These are phyloP conservation scores for Eupithecia centaureata DNA, from an alignment of 2,888 invertebrate species.

Conservation along the genomic window DNA sequence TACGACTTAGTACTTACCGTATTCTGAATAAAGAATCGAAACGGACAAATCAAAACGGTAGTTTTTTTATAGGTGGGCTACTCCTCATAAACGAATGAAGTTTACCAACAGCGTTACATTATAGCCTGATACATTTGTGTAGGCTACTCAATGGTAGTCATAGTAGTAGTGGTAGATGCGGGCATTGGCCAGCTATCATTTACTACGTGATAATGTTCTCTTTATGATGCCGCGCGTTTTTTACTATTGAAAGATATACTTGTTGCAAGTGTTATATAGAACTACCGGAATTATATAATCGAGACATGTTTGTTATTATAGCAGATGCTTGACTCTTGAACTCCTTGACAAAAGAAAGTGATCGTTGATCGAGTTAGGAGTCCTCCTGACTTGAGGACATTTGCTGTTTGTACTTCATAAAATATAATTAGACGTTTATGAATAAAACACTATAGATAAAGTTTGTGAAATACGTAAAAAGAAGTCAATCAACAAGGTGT, in stretches of 20 bases:
- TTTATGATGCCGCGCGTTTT: constrained; percentile 25
- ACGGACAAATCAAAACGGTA: not conserved
- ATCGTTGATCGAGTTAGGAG: too few species aligned
- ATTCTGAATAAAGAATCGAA: not conserved
- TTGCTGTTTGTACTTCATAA: too few species aligned
- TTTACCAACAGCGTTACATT: not conserved
- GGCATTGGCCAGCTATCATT: constrained; percentile 17
- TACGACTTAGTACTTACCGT: not conserved
- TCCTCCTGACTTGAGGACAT: too few species aligned
- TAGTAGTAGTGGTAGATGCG: constrained; percentile 20
- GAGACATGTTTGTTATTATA: too few species aligned
- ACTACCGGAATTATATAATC: too few species aligned
- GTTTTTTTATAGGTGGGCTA: not conserved
- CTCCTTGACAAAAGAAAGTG: too few species aligned
- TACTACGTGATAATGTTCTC: constrained; percentile 37
- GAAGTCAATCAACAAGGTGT: not conserved
- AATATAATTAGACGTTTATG: not conserved
- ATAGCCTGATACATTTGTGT: not conserved
- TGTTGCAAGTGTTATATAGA: constrained; percentile 1
- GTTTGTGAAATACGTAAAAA: not conserved
- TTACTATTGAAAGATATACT: not conserved
- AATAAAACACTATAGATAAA: not conserved
- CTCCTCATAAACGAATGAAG: not conserved
- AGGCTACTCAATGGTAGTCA: constrained; percentile 27
- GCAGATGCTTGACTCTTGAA: too few species aligned